phyloP scores from a whole-genome alignment of 2,797 vertebrate genomes.

The Myotis planiceps region DNA sequence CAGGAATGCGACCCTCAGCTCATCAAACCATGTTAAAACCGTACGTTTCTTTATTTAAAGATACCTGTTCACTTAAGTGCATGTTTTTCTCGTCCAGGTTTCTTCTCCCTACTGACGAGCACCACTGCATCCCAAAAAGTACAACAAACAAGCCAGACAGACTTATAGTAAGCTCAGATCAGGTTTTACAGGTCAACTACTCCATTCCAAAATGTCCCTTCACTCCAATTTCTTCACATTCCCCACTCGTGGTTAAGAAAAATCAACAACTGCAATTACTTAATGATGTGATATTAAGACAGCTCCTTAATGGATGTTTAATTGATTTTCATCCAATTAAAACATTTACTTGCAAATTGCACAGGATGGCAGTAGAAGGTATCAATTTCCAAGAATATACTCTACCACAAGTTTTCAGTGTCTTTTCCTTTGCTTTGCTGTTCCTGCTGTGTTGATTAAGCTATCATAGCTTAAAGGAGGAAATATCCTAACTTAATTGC shows the following conservation, averaged over 20 bases:
- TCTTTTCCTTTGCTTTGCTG: slow-evolving; percentile 2
- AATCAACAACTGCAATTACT: slow-evolving; percentile 31
- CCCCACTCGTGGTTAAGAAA: slow-evolving; percentile 3
- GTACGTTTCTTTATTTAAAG: slow-evolving; percentile 78
- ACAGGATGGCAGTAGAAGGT: not conserved
- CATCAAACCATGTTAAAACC: slow-evolving; percentile 62
- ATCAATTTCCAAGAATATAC: slow-evolving; percentile 44
- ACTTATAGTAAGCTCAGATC: not conserved
- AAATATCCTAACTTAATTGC: not conserved
- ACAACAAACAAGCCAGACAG: not conserved
- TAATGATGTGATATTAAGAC: slow-evolving; percentile 36
- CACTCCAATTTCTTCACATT: slow-evolving; percentile 38
- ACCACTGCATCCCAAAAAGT: not conserved
- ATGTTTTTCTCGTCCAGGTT: not conserved
- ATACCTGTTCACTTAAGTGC: slow-evolving; percentile 77
- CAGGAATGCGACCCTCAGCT: slow-evolving; percentile 61
- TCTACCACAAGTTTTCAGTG: not conserved
- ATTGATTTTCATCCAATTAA: slow-evolving; percentile 59
- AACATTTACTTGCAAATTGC: slow-evolving; percentile 48
- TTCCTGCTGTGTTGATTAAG: slow-evolving; percentile 21
- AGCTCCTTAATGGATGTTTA: not conserved
- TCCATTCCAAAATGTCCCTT: slow-evolving; percentile 16
- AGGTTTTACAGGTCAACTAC: not conserved
- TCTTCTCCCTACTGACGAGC: not conserved
- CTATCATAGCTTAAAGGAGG: not conserved